A percentile compares a stretch with the other conserved stretches of the same genome.
These are phyloP conservation scores for Triplophysa tibetana DNA, from an alignment of 2,113 vertebrate genomes.

Conservation along the genomic window DNA sequence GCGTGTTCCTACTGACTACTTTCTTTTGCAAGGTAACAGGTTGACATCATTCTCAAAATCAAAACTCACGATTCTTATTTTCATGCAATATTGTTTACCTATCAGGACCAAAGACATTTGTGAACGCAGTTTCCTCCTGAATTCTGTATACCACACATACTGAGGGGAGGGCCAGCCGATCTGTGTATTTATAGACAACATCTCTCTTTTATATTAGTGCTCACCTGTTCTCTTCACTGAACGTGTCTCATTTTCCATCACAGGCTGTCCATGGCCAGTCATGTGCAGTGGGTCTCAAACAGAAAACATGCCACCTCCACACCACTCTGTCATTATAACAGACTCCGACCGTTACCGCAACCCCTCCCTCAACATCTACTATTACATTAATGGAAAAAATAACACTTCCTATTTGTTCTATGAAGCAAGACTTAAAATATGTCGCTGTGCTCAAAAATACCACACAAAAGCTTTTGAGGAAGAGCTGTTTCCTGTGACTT, in stretches of 20 bases:
- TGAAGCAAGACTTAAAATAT: conserved; percentile 48
- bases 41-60: no score
- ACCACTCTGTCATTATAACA: conserved; percentile 33
- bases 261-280: conserved; percentile 69
- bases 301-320: conserved; percentile 56
- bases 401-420: conserved; percentile 55
- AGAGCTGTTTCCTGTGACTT: conserved; percentile 73
- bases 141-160: not conserved
- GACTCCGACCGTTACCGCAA: not conserved
- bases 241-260: conserved; percentile 67
- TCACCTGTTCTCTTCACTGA: conserved; percentile 59
- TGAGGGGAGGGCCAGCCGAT: not conserved
- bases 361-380: conserved; percentile 40
- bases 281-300: conserved; percentile 67
- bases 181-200: conserved; percentile 42
- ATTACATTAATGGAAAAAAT: conserved; percentile 54
- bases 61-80: not conserved
- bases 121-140: not conserved
- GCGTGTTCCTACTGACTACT: conserved; percentile 82
- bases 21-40: conserved; percentile 84
- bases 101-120: not conserved
- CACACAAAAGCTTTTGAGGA: conserved; percentile 64
- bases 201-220: conserved; percentile 45
- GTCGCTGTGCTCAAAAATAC: conserved; percentile 45
- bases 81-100: not conserved